Evolutionary conservation across 1,140 invertebrate species (phyloP).

Genomic region (Ceratina japonica): DNA sequence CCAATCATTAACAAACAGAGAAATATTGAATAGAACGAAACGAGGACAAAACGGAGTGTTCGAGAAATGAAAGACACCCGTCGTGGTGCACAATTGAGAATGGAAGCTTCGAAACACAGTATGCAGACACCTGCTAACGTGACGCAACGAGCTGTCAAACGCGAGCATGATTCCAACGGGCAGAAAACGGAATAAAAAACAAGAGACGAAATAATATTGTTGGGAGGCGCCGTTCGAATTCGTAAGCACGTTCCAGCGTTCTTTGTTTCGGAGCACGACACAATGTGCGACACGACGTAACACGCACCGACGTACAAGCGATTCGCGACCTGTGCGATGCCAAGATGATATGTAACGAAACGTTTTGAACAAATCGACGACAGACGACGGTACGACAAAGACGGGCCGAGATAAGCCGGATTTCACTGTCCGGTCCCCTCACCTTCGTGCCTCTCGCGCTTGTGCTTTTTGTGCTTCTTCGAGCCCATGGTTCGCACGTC

Average conservation of each 20-base stretch:
- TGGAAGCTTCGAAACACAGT: neutral
- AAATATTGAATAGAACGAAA: neutral
- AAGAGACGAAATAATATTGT: neutral
- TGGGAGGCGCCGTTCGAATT: constrained; percentile 11
- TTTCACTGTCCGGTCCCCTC: constrained; percentile 53
- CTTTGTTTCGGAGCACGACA: neutral
- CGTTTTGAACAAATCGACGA: neutral
- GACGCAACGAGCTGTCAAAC: constrained; percentile 8
- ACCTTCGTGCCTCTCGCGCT: constrained; percentile 84
- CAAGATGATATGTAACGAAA: constrained; percentile 6
- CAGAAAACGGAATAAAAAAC: constrained; percentile 3
- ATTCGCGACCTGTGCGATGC: neutral
- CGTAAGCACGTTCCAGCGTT: neutral
- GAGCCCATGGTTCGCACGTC: constrained; percentile 71
- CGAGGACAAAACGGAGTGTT: neutral
- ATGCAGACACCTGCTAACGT: constrained; percentile 14
- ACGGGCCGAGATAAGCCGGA: constrained; percentile 1
- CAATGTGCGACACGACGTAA: neutral
- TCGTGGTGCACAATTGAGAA: neutral
- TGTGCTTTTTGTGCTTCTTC: constrained; percentile 89
- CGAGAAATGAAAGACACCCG: neutral
- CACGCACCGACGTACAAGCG: neutral
- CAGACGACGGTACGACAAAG: constrained; percentile 21
- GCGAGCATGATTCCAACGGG: neutral
- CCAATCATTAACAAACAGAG: neutral